A percentile compares a stretch with the other conserved stretches of the same genome.
These are phyloP conservation scores for Arctocebus calabarensis DNA, from an alignment of 2,797 vertebrate genomes.

Conservation along the genomic window DNA sequence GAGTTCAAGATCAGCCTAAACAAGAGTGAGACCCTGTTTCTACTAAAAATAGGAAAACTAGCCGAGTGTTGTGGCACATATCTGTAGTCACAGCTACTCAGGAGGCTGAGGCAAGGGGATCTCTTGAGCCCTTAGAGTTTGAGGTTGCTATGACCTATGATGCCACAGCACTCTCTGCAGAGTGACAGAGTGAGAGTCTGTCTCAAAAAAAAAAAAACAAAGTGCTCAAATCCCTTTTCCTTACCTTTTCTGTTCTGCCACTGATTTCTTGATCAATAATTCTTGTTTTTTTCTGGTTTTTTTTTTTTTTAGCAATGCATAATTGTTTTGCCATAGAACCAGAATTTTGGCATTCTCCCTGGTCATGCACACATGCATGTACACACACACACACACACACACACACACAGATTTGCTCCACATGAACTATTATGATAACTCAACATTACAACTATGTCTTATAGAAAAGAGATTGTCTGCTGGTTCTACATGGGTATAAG, in stretches of 20 bases:
- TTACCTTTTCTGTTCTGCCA: neutral
- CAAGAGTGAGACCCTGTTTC: too few relatives aligned
- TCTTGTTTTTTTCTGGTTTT: neutral
- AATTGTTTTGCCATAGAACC: neutral
- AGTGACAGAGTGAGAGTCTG: too few relatives aligned
- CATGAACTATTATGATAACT: neutral
- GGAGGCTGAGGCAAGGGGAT: too few relatives aligned
- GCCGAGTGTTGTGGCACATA: too few relatives aligned
- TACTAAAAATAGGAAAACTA: too few relatives aligned
- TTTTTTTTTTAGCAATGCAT: neutral
- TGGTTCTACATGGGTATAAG: neutral
- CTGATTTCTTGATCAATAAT: conserved; percentile 33
- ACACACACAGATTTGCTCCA: conserved; percentile 1
- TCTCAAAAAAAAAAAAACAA: too few relatives aligned
- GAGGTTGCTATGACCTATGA: too few relatives aligned
- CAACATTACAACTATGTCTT: neutral
- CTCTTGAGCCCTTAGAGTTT: too few relatives aligned
- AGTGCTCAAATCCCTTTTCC: neutral
- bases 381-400: neutral
- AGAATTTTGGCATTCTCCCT: neutral
- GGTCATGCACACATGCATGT: neutral
- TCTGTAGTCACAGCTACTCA: too few relatives aligned
- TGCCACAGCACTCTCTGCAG: too few relatives aligned
- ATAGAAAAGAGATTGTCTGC: conserved; percentile 11
- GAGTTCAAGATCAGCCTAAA: too few relatives aligned